A percentile compares a stretch with the other conserved stretches of the same genome.
phyloP scores from a whole-genome alignment of 1,140 invertebrate species.

The Drosophila rufa region DNA sequence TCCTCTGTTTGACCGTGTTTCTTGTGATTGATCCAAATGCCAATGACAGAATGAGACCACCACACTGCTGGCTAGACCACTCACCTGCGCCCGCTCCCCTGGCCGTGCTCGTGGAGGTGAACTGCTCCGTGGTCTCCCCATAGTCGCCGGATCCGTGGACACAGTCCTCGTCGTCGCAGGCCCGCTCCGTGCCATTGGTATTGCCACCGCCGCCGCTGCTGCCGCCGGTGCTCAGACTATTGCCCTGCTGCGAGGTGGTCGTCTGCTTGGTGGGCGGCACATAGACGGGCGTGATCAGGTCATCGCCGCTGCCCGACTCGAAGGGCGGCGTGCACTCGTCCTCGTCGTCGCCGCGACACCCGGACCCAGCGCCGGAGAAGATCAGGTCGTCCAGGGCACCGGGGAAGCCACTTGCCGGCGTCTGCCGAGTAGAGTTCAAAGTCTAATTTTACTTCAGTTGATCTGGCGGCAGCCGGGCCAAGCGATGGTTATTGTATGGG shows the following conservation, averaged over 20 bases:
- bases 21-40: conserved; percentile 75
- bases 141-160: conserved; percentile 90
- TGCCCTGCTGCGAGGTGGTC: conserved; percentile 86
- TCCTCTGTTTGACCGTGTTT: conserved; percentile 18
- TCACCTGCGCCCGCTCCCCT: conserved; percentile 86
- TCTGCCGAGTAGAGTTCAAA: conserved; percentile 87
- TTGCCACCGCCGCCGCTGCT: conserved; percentile 33
- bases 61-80: conserved; percentile 41
- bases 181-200: conserved; percentile 85
- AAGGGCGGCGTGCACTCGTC: conserved; percentile 94
- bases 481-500: conserved; percentile 60
- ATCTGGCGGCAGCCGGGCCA: conserved; percentile 66
- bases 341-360: conserved; percentile 94
- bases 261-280: conserved; percentile 92
- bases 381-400: conserved; percentile 94
- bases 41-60: conserved; percentile 78
- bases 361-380: conserved; percentile 95
- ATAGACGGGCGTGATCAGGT: conserved; percentile 96
- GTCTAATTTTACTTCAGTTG: conserved; percentile 82
- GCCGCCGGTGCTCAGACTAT: conserved; percentile 46
- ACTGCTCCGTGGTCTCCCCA: conserved; percentile 88
- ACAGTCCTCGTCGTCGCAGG: conserved; percentile 94
- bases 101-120: conserved; percentile 87
- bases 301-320: conserved; percentile 93
- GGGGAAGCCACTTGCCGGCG: conserved; percentile 92